Conservation (phyloP, 1,140 invertebrate species). For the Drosophila athabasca region DNA sequence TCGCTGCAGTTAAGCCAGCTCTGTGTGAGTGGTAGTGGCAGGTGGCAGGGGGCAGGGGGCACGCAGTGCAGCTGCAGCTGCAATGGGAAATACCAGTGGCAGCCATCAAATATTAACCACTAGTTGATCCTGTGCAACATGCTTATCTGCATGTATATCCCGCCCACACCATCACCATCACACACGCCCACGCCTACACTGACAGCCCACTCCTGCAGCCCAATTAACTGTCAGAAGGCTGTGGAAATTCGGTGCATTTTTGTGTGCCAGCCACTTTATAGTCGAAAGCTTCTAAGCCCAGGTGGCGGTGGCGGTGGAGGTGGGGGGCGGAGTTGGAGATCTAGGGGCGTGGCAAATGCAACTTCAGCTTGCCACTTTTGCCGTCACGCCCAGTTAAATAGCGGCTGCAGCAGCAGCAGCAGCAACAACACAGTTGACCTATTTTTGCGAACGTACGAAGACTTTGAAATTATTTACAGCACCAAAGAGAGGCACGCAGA, state of each 20-base stretch:
- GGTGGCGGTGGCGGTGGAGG: neutral
- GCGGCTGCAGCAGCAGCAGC: conserved; percentile 30
- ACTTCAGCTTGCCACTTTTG: conserved; percentile 73
- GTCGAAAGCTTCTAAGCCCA: conserved; percentile 20
- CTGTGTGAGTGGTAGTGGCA: conserved; percentile 23
- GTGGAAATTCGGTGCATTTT: conserved; percentile 21
- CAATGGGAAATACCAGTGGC: conserved; percentile 43
- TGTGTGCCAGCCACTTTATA: conserved; percentile 31
- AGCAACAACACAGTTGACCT: conserved; percentile 60
- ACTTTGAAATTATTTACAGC: conserved; percentile 78
- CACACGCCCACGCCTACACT: conserved; percentile 40
- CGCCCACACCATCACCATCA: conserved; percentile 1
- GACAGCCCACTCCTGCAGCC: conserved; percentile 40
- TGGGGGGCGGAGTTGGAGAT: neutral
- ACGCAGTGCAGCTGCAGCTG: conserved; percentile 18
- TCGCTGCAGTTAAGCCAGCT: conserved; percentile 60
- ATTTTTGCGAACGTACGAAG: conserved; percentile 57
- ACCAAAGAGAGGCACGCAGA: conserved; percentile 36
- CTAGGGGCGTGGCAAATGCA: conserved; percentile 54
- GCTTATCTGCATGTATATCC: conserved; percentile 8
- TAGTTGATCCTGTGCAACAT: conserved; percentile 61
- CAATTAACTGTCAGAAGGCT: conserved; percentile 60
- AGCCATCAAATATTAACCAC: conserved; percentile 78
- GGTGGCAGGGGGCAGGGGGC: neutral
- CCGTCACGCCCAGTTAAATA: conserved; percentile 77